Evolutionary conservation across 2,113 vertebrate species (phyloP).

Genomic region (Stigmatopora argus): DNA sequence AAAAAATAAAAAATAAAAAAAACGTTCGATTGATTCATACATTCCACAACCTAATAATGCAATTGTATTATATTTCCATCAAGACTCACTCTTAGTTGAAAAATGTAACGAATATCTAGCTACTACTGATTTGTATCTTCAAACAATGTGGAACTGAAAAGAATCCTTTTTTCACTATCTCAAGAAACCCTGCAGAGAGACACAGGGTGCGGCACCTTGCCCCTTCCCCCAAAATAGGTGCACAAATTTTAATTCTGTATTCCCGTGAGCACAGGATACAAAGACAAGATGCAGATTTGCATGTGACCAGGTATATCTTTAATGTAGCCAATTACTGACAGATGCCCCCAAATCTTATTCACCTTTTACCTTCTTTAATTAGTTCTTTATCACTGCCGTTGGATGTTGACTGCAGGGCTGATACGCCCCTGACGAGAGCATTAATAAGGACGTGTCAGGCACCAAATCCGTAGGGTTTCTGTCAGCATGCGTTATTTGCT

Average conservation of each 20-base stretch:
- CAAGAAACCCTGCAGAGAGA: slow-evolving; percentile 12
- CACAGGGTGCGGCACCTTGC: slow-evolving; percentile 19
- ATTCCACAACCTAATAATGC: not conserved
- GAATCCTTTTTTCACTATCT: not conserved
- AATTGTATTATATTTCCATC: not conserved
- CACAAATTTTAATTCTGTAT: slow-evolving; percentile 47
- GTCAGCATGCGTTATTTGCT: slow-evolving; percentile 35
- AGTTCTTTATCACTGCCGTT: slow-evolving; percentile 76
- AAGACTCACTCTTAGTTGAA: not conserved
- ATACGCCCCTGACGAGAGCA: slow-evolving; percentile 38
- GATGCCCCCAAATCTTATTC: slow-evolving; percentile 80
- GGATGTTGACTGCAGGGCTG: slow-evolving; percentile 56
- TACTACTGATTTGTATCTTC: not conserved
- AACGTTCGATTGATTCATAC: not conserved
- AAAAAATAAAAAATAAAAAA: not conserved
- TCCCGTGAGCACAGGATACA: slow-evolving; percentile 71
- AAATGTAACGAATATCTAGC: not conserved
- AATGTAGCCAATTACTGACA: slow-evolving; percentile 86
- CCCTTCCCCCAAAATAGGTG: slow-evolving; percentile 31
- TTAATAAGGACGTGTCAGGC: slow-evolving; percentile 46
- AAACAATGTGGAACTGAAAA: not conserved
- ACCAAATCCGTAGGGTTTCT: slow-evolving; percentile 34
- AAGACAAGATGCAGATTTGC: slow-evolving; percentile 31
- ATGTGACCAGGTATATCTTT: slow-evolving; percentile 75
- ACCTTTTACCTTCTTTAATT: slow-evolving; percentile 84